Base-by-base conservation (phyloP, 1,140 invertebrate species). In the Macrotrachela quadricornifera region DNA sequence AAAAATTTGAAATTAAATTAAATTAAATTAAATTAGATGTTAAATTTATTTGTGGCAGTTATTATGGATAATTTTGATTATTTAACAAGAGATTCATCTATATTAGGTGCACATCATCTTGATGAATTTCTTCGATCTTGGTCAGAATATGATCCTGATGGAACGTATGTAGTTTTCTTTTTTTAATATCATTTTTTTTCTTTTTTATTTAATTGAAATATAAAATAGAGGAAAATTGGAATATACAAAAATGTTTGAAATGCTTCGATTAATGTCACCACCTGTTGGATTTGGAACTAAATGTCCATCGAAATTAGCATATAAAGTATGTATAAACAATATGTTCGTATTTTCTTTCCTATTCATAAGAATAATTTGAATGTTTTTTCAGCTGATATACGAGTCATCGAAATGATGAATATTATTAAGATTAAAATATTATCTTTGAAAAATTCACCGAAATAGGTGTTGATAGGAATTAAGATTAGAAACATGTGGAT, bases 41-140 rank as follows among this genome's bases (percentile, higher is more conserved):
- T 97, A 67, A 97, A 97, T 76, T 77, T 99, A 62, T 99, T 99
- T 77, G 92, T 99, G 64, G 92, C 94, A 65, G 94, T 99, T 67
- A 99, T 99, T 68, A 99, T 99, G 94, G 94, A 99, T 74, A 99
- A 99, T 74, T 99, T 99, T 70, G 92, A 99, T 75, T 99, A 99
- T 74, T 74, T 99, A 60, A 99, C 94, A 47, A 77, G 94, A 65
- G 94, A 99, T 73, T 92, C 87, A 46, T 95, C 88, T 57, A 99
- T 99, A 67, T 76, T 99, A 59, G 94, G 94, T 50, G 91, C 94
- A 55, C 94, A 97, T 80, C 94, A 97, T 77, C 78, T 99, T 60
- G 94, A 99, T 71, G 92, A 99, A 76, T 99, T 92, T 73, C 88
- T 94, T 58, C 76, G 92, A 65, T 92, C 95, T 72, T 99, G 94